Base-by-base conservation (phyloP, 2,113 vertebrate species). In the Petrocephalus zakoni region DNA sequence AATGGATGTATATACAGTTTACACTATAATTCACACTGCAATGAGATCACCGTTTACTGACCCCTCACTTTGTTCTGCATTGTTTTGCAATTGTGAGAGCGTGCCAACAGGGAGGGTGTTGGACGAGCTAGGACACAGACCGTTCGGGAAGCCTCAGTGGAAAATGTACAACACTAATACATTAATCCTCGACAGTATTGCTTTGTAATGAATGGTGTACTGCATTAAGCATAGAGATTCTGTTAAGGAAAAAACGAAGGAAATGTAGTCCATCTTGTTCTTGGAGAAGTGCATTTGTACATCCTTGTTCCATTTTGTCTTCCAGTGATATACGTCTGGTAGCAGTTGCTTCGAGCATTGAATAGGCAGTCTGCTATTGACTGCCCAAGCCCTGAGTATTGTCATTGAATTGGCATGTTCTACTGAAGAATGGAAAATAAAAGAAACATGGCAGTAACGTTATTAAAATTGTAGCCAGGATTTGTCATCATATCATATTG, bases 1-100 rank as follows among this genome's bases (percentile, higher is more conserved):
- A 83, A 47, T 51, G 42, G 15, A 83, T 25, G 46, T 49, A 83
- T 83, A 83, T 83, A 83, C 81, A 83, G 42, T 83, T 83, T 83
- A 83, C 81, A 22, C 42, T 82, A n/a, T 82, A 49, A 46, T 49
- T 83, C 22, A 34, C 34, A 78, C 72, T 19, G 72, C 72, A 78
- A 19, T 78, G 72, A 34, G 34, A 42, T 37, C 72, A 19, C 72
- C 15, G 37, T 9, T 81, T 81, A 15, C 15, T 22, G 75, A 46
- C 17, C 37, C 42, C 42, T 42, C 15, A 21, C 75, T 81, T 42
- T 46, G 29, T 47, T 83, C 81, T 49, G 22, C 81, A 47, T 49
- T 46, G 81, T 83, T 46, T 13, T 83, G 21, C 37, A 22, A 46
- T 49, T 2, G 10, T 49, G 72, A 78, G 34, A 78, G 6, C 19